Percentiles rank a stretch among this genome's conserved stretches.
These are phyloP conservation scores for Spinus olivaceus DNA, from an alignment of 2,797 vertebrate species.

Conservation along the genomic window DNA sequence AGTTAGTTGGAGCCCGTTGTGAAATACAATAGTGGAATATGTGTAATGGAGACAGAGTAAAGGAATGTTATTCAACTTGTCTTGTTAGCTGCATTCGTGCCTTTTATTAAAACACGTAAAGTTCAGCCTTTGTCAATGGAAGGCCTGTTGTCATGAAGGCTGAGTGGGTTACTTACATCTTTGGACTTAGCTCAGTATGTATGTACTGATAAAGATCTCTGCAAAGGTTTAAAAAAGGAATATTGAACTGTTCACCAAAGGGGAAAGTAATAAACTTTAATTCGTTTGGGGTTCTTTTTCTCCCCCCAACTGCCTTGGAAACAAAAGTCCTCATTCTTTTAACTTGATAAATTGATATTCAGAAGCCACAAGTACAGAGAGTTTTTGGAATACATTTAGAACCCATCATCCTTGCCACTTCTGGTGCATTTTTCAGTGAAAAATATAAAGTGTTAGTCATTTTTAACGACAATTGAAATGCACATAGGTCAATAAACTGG, in stretches of 20 bases:
- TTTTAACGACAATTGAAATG: background rate
- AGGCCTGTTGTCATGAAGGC: background rate
- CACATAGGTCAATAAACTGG: background rate
- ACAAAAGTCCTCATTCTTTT: background rate
- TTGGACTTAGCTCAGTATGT: background rate
- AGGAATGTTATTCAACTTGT: background rate
- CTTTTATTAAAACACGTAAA: background rate
- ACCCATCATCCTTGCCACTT: background rate
- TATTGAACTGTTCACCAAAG: background rate
- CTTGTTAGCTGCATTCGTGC: background rate
- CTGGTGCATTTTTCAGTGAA: background rate
- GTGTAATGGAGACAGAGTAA: background rate
- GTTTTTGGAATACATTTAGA: background rate
- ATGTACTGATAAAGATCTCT: background rate
- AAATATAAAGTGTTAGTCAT: background rate
- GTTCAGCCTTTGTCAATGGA: background rate
- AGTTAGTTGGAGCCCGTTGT: background rate
- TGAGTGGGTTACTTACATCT: background rate
- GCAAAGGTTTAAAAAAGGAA: background rate
- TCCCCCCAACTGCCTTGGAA: background rate
- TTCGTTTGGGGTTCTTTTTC: accelerated
- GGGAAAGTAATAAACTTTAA: background rate
- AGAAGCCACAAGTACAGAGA: background rate
- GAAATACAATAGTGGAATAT: background rate
- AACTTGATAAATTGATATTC: background rate